Percentiles rank a stretch among this genome's conserved stretches.
Evolutionary conservation across 2,888 invertebrate genomes (phyloP).

Genomic region (Tineola bisselliella): DNA sequence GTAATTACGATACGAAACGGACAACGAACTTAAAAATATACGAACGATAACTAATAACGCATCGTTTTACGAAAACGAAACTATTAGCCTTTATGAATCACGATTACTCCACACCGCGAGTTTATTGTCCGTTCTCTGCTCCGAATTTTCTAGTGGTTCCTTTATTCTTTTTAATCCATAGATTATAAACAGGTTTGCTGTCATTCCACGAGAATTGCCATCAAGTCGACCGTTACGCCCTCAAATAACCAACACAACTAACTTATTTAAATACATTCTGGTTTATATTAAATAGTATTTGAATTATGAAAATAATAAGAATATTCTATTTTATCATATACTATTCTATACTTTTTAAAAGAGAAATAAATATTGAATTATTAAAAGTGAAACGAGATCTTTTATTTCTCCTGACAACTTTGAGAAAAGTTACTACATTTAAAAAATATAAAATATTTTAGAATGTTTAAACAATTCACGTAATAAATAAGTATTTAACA

Average conservation of each 20-base stretch:
- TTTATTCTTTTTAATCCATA: conserved; percentile 5
- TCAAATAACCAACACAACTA: too few species aligned
- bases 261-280: too few species aligned
- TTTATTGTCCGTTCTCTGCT: not conserved
- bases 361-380: too few species aligned
- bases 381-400: too few species aligned
- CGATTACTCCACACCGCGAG: not conserved
- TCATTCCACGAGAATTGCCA: not conserved
- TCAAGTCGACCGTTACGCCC: not conserved
- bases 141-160: conserved; percentile 2
- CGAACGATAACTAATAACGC: conserved; percentile 46
- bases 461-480: too few species aligned
- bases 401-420: not conserved
- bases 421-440: too few species aligned
- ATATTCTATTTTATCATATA: too few species aligned
- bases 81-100: not conserved
- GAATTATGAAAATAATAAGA: too few species aligned
- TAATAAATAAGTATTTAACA: too few species aligned
- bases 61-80: conserved; percentile 47
- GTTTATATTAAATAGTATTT: too few species aligned
- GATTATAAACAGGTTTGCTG: not conserved
- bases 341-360: too few species aligned
- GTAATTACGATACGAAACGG: conserved; percentile 36
- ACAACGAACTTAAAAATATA: conserved; percentile 51
- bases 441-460: too few species aligned